phyloP scores from a whole-genome alignment of 30 jellyfish, hydroid and myxozoan genomes.

The Mastigias papua region DNA sequence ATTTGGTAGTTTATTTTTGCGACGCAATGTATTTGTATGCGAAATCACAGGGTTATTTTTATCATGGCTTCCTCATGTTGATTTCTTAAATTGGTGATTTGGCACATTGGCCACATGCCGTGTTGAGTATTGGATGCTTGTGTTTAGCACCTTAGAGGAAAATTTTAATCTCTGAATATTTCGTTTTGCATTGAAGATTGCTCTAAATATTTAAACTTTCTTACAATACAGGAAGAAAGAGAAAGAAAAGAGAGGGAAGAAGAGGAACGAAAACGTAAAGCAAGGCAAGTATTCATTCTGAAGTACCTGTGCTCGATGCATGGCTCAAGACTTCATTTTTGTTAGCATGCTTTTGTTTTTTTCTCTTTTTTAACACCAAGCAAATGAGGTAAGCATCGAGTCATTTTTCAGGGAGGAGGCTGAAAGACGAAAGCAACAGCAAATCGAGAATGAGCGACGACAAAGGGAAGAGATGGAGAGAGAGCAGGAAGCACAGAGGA shows the following conservation, averaged over 20 bases:
- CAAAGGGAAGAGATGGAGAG: slow-evolving; percentile 95
- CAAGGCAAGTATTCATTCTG: slow-evolving; percentile 51
- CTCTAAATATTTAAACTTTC: background rate
- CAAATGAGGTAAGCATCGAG: background rate
- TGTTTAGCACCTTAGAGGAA: too few species aligned
- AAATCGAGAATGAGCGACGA: slow-evolving; percentile 84
- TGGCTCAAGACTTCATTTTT: too few species aligned
- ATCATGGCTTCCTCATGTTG: too few species aligned
- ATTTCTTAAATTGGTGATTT: too few species aligned
- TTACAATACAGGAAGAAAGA: slow-evolving; percentile 80
- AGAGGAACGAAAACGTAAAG: slow-evolving; percentile 81
- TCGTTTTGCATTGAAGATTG: too few species aligned
- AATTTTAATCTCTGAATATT: too few species aligned
- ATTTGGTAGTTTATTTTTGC: too few species aligned
- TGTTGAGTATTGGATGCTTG: too few species aligned
- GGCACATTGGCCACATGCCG: too few species aligned
- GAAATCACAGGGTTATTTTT: background rate
- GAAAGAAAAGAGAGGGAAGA: slow-evolving; percentile 93
- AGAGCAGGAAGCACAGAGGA: slow-evolving; percentile 89
- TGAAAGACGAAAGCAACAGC: slow-evolving; percentile 76
- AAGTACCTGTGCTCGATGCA: too few species aligned
- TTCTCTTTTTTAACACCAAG: too few species aligned
- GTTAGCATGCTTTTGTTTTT: too few species aligned
- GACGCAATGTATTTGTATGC: background rate
- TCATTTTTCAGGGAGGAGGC: slow-evolving; percentile 87